Base-by-base conservation (phyloP, 2,113 vertebrate species). In the Ia io region DNA sequence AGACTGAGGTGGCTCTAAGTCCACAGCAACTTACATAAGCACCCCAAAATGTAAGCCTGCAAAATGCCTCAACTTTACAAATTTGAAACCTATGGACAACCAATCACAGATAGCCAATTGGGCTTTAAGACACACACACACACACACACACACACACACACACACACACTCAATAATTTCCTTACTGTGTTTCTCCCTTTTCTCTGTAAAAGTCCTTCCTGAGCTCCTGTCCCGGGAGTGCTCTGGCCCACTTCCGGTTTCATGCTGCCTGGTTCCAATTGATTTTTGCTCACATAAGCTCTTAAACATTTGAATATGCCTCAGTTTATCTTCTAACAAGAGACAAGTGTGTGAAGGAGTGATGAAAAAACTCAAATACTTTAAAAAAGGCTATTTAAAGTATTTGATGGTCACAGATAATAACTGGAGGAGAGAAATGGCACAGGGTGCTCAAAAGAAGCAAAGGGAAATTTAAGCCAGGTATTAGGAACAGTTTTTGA, bases 321-420 rank as follows among this genome's bases (percentile, higher is more conserved):
- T 94, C n/a, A 44, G 82, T 79, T 80, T 76, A 61, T 9, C 80
- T 73, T 86, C 71, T 63, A 44, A 84, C 17, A 73, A 69, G 61
- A 25, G 73, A 37, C 35, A 44, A 63, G 5, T 28, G 20, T 6
- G 44, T 25, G 20, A 47, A 65, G 30, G 32, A 93, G 65, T 18
- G 30, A n/a, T 71, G 42, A 30, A n/a, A 12, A 32, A 80, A 40
- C 23, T 49, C 20, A 1, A 5, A 25, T 1, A 11, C 32, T 51
- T 76, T 35, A 61, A 40, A 42, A 86, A 73, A 53, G 30, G 61
- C 56, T 73, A 51, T 90, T 89, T n/a, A 49, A 37, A 47, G 53
- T 63, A 49, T 28, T 35, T 14, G 30, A 51, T 74, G 49, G 49
- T 61, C 63, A 47, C 40, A 51, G 35, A 73, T 49, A 61, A 47